phyloP scores from a whole-genome alignment of 2,888 invertebrate species.

The Archips xylosteana region DNA sequence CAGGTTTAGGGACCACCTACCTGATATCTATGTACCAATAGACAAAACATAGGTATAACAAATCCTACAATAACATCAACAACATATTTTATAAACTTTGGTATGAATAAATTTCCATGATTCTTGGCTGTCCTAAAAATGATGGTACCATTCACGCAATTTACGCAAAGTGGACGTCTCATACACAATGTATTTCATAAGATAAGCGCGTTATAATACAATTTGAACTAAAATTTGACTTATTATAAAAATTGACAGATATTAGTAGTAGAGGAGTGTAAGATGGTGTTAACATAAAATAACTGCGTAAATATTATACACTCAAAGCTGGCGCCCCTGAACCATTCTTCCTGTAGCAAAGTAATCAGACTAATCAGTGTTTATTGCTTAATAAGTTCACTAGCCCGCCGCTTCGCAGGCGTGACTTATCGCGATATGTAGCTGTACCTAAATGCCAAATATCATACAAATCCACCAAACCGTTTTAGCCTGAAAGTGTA shows the following conservation, averaged over 20 bases:
- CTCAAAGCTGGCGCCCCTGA: not conserved
- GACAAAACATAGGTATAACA: too few relatives aligned
- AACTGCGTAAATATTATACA: not conserved
- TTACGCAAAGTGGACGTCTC: conserved; percentile 15
- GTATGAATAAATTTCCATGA: conserved; percentile 23
- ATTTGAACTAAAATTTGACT: conserved; percentile 20
- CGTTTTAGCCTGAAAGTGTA: too few relatives aligned
- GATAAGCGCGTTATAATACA: conserved; percentile 31
- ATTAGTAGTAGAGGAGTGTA: conserved; percentile 26
- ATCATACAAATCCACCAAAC: too few relatives aligned
- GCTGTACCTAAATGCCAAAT: too few relatives aligned
- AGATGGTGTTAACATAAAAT: conserved; percentile 1
- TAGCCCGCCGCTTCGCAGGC: too few relatives aligned
- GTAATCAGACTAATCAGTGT: too few relatives aligned
- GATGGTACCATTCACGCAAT: not conserved
- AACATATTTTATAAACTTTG: not conserved
- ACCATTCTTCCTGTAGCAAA: too few relatives aligned
- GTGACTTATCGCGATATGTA: too few relatives aligned
- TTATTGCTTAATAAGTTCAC: too few relatives aligned
- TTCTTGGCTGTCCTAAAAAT: not conserved
- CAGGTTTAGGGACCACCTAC: too few relatives aligned
- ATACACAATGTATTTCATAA: conserved; percentile 33
- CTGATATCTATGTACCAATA: too few relatives aligned
- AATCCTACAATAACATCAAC: not conserved
- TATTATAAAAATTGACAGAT: conserved; percentile 39